phyloP scores from a whole-genome alignment of 1,140 invertebrate species.

The Rhizoglyphus robini region DNA sequence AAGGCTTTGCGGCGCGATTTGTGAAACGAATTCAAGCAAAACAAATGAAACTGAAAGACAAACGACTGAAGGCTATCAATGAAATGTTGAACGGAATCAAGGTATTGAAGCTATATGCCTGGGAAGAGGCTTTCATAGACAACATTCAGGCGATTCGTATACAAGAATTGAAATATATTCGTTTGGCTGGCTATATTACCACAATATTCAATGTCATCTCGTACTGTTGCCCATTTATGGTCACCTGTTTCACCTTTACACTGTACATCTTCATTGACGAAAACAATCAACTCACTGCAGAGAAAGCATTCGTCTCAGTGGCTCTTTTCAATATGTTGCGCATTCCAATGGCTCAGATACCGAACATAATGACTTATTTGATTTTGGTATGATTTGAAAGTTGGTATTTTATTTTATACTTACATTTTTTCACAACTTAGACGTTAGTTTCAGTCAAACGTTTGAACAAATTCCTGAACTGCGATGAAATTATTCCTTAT shows the following conservation, averaged over 20 bases:
- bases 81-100: conserved; percentile 90
- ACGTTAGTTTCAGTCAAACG: conserved; percentile 37
- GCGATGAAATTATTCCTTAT: conserved; percentile 31
- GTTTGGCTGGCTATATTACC: conserved; percentile 21
- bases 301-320: conserved; percentile 87
- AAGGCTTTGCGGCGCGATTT: conserved; percentile 35
- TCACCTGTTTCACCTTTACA: conserved; percentile 51
- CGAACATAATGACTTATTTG: conserved; percentile 36
- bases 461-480: conserved; percentile 32
- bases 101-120: conserved; percentile 41
- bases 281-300: conserved; percentile 58
- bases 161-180: conserved; percentile 24
- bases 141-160: conserved; percentile 24
- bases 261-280: conserved; percentile 50
- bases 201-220: conserved; percentile 25
- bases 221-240: conserved; percentile 28
- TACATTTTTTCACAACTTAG: neutral
- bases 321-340: conserved; percentile 81
- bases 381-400: conserved; percentile 17
- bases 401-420: neutral
- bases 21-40: conserved; percentile 26
- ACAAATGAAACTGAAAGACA: conserved; percentile 33
- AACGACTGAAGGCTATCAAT: conserved; percentile 83
- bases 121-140: conserved; percentile 28
- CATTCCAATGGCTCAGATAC: conserved; percentile 34